Evolutionary conservation across 2,797 vertebrate genomes (phyloP).

Genomic region (Phalloptychus januarius): DNA sequence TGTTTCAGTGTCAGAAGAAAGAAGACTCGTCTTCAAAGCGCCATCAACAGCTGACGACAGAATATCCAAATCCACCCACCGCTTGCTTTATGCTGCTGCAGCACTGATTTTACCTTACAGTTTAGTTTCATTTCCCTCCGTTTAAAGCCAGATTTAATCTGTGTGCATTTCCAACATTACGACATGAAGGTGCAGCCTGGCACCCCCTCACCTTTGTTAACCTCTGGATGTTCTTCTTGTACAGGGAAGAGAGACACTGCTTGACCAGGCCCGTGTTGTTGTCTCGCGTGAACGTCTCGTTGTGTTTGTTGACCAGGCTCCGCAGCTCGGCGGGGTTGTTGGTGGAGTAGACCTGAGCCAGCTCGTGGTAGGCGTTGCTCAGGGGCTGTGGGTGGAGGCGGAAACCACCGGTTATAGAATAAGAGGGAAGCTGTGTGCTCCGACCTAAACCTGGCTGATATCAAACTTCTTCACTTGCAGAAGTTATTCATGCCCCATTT

Average conservation of each 20-base stretch:
- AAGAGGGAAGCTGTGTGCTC: background rate
- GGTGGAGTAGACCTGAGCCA: constrained; percentile 95
- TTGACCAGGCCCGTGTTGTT: constrained; percentile 98
- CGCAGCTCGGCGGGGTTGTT: constrained; percentile 96
- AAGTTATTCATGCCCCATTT: background rate
- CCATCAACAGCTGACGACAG: background rate
- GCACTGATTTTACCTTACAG: background rate
- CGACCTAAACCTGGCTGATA: background rate
- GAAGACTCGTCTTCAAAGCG: background rate
- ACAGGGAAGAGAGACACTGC: constrained; percentile 96
- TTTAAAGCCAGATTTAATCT: background rate
- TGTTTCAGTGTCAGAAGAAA: background rate
- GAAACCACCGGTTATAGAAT: background rate
- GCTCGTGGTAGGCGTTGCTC: constrained; percentile 97
- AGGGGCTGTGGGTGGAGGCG: constrained; percentile 83
- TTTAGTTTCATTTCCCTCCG: background rate
- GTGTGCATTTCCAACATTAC: background rate
- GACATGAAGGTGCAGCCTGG: too few relatives aligned
- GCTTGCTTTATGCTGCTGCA: background rate
- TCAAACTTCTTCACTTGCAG: background rate
- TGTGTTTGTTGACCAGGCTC: constrained; percentile 93
- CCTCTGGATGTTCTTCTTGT: constrained; percentile 99
- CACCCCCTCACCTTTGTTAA: constrained; percentile 99
- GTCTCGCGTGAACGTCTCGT: constrained; percentile 92
- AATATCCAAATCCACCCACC: background rate